Base-by-base conservation (phyloP, 1,140 invertebrate species). In the Bombus soroeensis region DNA sequence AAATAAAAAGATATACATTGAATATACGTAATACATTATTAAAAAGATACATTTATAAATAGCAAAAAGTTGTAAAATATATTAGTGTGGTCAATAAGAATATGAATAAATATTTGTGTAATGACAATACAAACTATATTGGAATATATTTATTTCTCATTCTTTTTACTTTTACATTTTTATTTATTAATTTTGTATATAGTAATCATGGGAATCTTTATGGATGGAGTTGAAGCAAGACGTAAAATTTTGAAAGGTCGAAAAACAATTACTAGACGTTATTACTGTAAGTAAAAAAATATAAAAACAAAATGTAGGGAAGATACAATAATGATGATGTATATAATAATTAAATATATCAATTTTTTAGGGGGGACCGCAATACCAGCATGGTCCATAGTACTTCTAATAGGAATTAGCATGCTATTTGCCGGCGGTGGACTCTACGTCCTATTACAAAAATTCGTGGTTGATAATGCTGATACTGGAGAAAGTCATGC, bases 361-460 rank as follows among this genome's bases (percentile, higher is more conserved):
- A 62, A 91, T 85, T 92, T 96, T 96, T 89, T 90, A 97, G 97
- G 95, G 92, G 95, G 96, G 41, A 96, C 96, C 70, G 96, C 96
- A 13, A 96, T 97, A 88, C 97, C 97, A 80, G 97, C 97, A 1
- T 98, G 97, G 97, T 96, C 97, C 0, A 96, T 97, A 74, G 96
- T 97, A 43, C 87, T 97, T 8, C 92, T 97, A 82, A 95, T 97
- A 32, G 97, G 97, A 32, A 92, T 97, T 3, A 96, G 95, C 34
- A 97, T 97, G 95, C 90, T 98, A 25, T 28, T 97, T 4, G 88
- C 97, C 5, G 97, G 97, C 64, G 97, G 95, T 13, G 95, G 97
- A 41, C 89, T 97, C 0, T 98, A 97, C 80, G 93, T 96, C 0
- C 89, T 97, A 4, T 95, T 98, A 94, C 96, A 96, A 85, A 97